Evolutionary conservation across 1,140 invertebrate genomes (phyloP).

Genomic region (Leptinotarsa undecemlineata): DNA sequence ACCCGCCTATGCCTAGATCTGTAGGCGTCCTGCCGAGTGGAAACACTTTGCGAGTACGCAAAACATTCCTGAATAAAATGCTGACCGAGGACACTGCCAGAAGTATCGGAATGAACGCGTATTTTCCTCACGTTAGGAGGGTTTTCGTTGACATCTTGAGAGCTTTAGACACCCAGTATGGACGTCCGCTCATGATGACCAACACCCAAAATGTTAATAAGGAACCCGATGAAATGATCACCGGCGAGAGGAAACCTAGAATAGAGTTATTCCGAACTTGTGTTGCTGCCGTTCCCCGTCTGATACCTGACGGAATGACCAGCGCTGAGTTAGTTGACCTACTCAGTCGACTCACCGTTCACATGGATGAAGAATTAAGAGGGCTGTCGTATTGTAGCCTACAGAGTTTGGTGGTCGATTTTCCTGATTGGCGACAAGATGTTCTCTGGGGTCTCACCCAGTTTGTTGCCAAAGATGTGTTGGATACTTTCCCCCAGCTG

Average conservation of each 20-base stretch:
- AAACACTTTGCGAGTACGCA: slow-evolving; percentile 92
- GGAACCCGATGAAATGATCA: slow-evolving; percentile 94
- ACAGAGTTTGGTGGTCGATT: slow-evolving; percentile 94
- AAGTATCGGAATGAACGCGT: slow-evolving; percentile 94
- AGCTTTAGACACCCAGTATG: slow-evolving; percentile 95
- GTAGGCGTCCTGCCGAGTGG: slow-evolving; percentile 92
- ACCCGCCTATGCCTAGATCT: slow-evolving; percentile 96
- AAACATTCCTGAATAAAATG: slow-evolving; percentile 95
- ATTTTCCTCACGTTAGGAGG: slow-evolving; percentile 92
- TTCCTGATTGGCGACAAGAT: slow-evolving; percentile 96
- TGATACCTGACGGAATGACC: slow-evolving; percentile 97
- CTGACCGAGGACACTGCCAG: slow-evolving; percentile 93
- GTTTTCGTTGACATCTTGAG: slow-evolving; percentile 95
- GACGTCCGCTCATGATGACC: slow-evolving; percentile 92
- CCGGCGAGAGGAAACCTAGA: slow-evolving; percentile 93
- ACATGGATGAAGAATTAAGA: slow-evolving; percentile 89
- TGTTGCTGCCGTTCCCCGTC: slow-evolving; percentile 94
- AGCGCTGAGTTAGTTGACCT: slow-evolving; percentile 92
- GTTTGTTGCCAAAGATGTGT: slow-evolving; percentile 91
- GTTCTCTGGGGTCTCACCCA: slow-evolving; percentile 93
- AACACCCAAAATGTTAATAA: slow-evolving; percentile 95
- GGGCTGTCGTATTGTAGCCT: slow-evolving; percentile 93
- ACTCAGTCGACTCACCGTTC: slow-evolving; percentile 86
- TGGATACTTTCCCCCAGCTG: slow-evolving; percentile 80
- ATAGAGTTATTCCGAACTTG: slow-evolving; percentile 98